Evolutionary conservation across 2,888 invertebrate genomes (phyloP), one percentile per base, ranked within the genome.

Genomic region (Dromius quadrimaculatus): DNA sequence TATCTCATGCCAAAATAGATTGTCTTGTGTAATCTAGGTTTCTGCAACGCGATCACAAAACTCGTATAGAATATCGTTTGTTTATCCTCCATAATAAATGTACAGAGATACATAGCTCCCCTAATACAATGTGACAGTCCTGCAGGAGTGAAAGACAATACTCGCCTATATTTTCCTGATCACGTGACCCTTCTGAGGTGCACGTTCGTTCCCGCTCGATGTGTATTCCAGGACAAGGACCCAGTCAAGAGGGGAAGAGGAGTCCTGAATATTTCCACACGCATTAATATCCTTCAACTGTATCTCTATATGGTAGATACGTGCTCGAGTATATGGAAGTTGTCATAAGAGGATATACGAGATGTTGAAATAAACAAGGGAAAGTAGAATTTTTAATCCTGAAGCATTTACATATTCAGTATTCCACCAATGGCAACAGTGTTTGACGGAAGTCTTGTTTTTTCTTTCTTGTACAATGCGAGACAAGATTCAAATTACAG

Each of bases 261-360:
- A 45, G 17, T n/a, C 38, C 38, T 59, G 59, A 59, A 68, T 68
- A 68, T 68, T 57, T 68, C 43, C 68, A 68, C 59, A 68, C 43
- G 45, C 57, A 68, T 68, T 68, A 68, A 68, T 68, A 68, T 68
- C 68, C 68, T 68, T 68, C 68, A 68, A 57, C 57, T 68, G 68
- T 68, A 68, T 68, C 68, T 59, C 68, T 68, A 57, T 68, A 65
- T 65, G 65, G 20, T 11, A 15, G 32, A 41, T 65, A 54, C 65
- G 54, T 65, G 65, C 50, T 22, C 22, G 6, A 17, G 17, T 62
- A 62, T 62, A 62, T 62, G 13, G 23, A 20, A 17, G 8, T 6
- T 9, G 15, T 41, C n/a, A n/a, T 6, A 8, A 15, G 0, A 13
- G 8, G 28, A 15, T 54, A 54, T 54, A 54, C 50, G n/a, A 8